Evolutionary conservation across 2,113 vertebrate genomes (phyloP).

Genomic region (Catharus minimus): DNA sequence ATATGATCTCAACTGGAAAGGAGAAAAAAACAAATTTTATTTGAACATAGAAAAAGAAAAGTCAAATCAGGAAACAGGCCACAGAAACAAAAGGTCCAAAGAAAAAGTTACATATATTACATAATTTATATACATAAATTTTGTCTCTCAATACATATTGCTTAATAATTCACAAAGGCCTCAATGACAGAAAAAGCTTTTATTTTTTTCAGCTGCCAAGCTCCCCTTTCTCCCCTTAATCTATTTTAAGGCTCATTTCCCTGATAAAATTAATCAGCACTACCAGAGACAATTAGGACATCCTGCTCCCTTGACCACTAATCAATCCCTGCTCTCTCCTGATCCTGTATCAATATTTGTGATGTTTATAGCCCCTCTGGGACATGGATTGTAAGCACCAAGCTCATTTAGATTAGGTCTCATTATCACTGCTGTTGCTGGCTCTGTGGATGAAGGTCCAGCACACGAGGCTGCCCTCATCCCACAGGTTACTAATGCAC

Average conservation of each 20-base stretch:
- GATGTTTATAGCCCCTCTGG: slow-evolving; percentile 26
- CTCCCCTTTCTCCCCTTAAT: background rate
- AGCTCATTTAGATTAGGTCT: slow-evolving; percentile 41
- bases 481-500: slow-evolving; percentile 29
- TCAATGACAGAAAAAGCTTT: background rate
- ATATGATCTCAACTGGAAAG: background rate
- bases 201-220: background rate
- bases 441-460: background rate
- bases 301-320: slow-evolving; percentile 40
- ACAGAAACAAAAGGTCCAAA: background rate
- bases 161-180: background rate
- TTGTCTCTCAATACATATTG: background rate
- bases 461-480: background rate
- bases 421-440: background rate
- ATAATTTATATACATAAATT: background rate
- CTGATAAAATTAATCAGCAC: slow-evolving; percentile 44
- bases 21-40: background rate
- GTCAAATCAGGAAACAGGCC: background rate
- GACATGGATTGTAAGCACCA: background rate
- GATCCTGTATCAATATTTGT: slow-evolving; percentile 37
- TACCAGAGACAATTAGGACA: slow-evolving; percentile 42
- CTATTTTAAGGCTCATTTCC: slow-evolving; percentile 46
- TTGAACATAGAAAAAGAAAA: background rate
- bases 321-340: slow-evolving; percentile 35
- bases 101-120: background rate